Evolutionary conservation across 2,888 invertebrate species (phyloP).

Genomic region (Mamestra brassicae): DNA sequence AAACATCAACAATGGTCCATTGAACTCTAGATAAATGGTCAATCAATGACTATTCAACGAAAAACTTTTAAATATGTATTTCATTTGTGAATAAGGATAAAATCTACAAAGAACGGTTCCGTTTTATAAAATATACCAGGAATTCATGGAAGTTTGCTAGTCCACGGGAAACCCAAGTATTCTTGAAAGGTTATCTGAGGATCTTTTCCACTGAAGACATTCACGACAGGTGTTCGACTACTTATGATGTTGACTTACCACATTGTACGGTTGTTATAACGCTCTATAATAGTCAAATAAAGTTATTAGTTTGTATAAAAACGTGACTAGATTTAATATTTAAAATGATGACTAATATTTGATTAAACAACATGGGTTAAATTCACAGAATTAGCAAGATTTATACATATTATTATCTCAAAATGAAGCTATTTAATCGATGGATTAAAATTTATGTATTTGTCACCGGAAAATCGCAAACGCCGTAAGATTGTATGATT

Average conservation of each 20-base stretch:
- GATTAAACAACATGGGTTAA: background rate
- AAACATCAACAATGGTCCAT: conserved; percentile 17
- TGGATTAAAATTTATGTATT: background rate
- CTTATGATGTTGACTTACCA: background rate
- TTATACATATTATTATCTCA: background rate
- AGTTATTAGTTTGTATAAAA: background rate
- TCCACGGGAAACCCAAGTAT: conserved; percentile 51
- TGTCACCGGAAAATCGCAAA: too few relatives aligned
- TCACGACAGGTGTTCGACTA: conserved; percentile 20
- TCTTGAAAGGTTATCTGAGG: conserved; percentile 43
- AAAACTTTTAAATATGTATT: background rate
- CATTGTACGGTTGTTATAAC: background rate
- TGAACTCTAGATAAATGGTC: conserved; percentile 38
- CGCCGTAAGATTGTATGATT: too few relatives aligned
- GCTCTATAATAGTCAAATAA: background rate
- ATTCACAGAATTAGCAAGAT: conserved; percentile 2
- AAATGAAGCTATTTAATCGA: conserved; percentile 2
- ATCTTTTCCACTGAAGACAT: conserved; percentile 32
- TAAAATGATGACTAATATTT: background rate
- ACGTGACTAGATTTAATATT: background rate
- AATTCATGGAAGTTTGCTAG: conserved; percentile 20
- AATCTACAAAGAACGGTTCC: background rate
- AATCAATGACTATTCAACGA: conserved; percentile 5
- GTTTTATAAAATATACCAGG: conserved; percentile 19
- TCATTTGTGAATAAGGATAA: conserved; percentile 15